Percentiles rank a stretch among this genome's conserved stretches.
These are phyloP conservation scores for Phocides pigmalion DNA, from an alignment of 1,140 invertebrate species.

Conservation along the genomic window DNA sequence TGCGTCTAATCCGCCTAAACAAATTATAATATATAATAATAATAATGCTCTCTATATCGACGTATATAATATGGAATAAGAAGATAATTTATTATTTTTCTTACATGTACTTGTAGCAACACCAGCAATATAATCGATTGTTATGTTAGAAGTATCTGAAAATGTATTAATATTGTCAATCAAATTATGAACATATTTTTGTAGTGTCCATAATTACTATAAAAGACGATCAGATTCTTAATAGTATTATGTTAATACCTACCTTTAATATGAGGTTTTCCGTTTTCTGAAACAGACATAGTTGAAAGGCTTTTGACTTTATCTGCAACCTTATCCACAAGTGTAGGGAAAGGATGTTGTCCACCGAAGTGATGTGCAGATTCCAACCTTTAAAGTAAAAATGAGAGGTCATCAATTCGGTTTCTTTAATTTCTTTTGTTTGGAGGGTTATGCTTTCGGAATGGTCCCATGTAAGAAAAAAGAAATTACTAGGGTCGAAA, in stretches of 20 bases:
- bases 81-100: conserved; percentile 10
- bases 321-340: conserved; percentile 39
- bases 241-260: no score
- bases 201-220: no score
- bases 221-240: no score
- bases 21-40: not conserved
- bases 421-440: no score
- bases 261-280: conserved; percentile 40
- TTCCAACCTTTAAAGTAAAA: no score
- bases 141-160: conserved; percentile 50
- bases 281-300: conserved; percentile 14
- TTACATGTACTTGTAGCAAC: conserved; percentile 58
- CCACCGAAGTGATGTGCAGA: conserved; percentile 44
- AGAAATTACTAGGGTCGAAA: no score
- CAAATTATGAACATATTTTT: no score
- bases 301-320: conserved; percentile 27
- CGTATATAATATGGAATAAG: no score
- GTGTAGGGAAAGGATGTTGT: conserved; percentile 38
- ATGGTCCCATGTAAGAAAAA: no score
- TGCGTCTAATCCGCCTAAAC: conserved; percentile 54
- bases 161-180: conserved; percentile 3
- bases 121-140: conserved; percentile 52
- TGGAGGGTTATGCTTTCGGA: no score
- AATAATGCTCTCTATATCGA: no score
- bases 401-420: no score